Evolutionary conservation across 2,113 vertebrate species (phyloP).

Genomic region (Heterotilapia buettikoferi): DNA sequence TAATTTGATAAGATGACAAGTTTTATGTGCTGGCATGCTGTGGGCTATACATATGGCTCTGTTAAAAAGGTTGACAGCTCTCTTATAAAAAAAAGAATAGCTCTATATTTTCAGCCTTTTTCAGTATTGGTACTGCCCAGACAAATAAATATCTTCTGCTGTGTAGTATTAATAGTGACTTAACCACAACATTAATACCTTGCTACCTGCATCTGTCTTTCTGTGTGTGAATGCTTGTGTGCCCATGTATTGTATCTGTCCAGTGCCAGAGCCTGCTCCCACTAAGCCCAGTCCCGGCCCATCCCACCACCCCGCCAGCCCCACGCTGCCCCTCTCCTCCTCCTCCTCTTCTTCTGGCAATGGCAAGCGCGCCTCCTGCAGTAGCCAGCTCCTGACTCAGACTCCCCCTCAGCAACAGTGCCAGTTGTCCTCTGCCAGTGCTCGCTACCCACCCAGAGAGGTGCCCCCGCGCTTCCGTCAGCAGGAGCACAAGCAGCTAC

Average conservation of each 20-base stretch:
- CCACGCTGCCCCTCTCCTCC: slow-evolving; percentile 80
- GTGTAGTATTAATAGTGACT: neutral
- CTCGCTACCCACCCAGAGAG: slow-evolving; percentile 93
- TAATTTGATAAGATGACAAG: neutral
- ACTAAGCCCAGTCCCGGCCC: slow-evolving; percentile 89
- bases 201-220: slow-evolving; percentile 39
- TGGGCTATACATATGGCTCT: neutral
- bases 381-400: slow-evolving; percentile 57
- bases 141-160: neutral
- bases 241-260: slow-evolving; percentile 35
- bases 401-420: slow-evolving; percentile 69
- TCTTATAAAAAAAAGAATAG: neutral
- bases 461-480: slow-evolving; percentile 96
- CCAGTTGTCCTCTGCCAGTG: slow-evolving; percentile 71
- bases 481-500: slow-evolving; percentile 97
- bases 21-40: neutral
- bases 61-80: neutral
- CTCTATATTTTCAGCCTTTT: neutral
- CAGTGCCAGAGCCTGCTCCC: slow-evolving; percentile 91
- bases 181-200: slow-evolving; percentile 32
- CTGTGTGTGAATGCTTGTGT: slow-evolving; percentile 17
- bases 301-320: slow-evolving; percentile 77
- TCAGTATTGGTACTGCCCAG: neutral
- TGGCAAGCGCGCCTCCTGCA: slow-evolving; percentile 83
- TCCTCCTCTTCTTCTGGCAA: slow-evolving; percentile 81